A percentile compares a stretch with the other conserved stretches of the same genome.
These are phyloP conservation scores for Eufriesea mexicana DNA, from an alignment of 1,140 invertebrate genomes.

Conservation along the genomic window DNA sequence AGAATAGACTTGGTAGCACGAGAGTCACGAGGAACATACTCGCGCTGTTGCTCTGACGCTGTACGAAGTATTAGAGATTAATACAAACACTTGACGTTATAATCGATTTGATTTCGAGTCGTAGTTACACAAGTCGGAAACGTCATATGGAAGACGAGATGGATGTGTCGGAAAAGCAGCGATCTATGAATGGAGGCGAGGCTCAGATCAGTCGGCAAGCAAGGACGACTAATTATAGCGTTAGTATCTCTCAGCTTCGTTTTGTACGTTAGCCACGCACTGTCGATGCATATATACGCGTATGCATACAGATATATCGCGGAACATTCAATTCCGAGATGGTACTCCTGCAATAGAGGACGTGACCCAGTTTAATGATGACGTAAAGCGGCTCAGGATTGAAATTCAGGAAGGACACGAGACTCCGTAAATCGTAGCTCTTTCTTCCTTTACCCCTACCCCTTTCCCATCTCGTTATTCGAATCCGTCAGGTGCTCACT, in stretches of 20 bases:
- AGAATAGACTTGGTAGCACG: neutral
- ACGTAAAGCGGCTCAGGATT: constrained; percentile 51
- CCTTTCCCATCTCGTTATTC: constrained; percentile 5
- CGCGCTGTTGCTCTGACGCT: neutral
- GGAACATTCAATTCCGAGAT: constrained; percentile 51
- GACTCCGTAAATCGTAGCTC: constrained; percentile 4
- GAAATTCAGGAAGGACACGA: constrained; percentile 63
- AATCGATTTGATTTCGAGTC: neutral
- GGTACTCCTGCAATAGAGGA: constrained; percentile 56
- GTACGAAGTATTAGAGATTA: neutral
- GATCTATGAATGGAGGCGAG: constrained; percentile 79
- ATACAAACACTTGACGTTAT: neutral
- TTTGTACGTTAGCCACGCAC: constrained; percentile 62
- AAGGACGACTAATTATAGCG: constrained; percentile 81
- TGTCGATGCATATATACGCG: constrained; percentile 34
- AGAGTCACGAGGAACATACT: too few species aligned
- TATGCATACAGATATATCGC: constrained; percentile 27
- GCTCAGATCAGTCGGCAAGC: constrained; percentile 72
- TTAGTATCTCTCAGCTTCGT: constrained; percentile 63
- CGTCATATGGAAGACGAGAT: neutral
- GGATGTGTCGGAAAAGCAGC: constrained; percentile 50
- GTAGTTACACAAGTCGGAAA: neutral
- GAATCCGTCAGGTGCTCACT: neutral
- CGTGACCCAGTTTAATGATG: constrained; percentile 58
- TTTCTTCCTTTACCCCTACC: neutral